These are phyloP conservation scores for Diogma glabrata DNA, from an alignment of 2,888 invertebrate species.

Conservation along the genomic window DNA sequence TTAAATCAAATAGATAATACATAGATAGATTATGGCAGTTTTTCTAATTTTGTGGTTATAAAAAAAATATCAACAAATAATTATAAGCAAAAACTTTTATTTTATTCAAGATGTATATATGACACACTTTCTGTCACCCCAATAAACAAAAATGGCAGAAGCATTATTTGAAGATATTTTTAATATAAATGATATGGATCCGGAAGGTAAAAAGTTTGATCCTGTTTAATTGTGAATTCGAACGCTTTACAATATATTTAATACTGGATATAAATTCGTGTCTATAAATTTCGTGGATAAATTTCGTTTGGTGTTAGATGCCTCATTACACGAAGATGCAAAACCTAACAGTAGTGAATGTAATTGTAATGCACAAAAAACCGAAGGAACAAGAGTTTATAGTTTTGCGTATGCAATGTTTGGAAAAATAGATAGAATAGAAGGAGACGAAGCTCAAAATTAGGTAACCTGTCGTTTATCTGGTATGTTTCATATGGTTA, in stretches of 20 bases:
- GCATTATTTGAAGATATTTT: constrained; percentile 96
- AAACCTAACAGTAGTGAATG: too few relatives aligned
- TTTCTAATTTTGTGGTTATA: too few relatives aligned
- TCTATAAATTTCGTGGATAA: too few relatives aligned
- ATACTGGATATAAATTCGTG: constrained; percentile 97
- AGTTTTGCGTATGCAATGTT: constrained; percentile 99
- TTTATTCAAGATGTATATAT: too few relatives aligned
- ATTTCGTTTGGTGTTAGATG: constrained; percentile 79
- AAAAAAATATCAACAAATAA: too few relatives aligned
- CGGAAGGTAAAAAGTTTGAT: too few relatives aligned
- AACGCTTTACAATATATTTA: constrained; percentile 99
- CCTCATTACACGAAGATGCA: constrained; percentile 59
- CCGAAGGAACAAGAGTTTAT: constrained; percentile 84
- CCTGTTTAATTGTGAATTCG: too few relatives aligned
- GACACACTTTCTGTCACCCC: too few relatives aligned
- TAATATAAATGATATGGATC: constrained; percentile 98
- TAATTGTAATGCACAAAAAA: constrained; percentile 84
- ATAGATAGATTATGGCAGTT: too few relatives aligned
- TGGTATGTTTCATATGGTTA: constrained; percentile 93
- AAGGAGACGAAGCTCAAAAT: constrained; percentile 86
- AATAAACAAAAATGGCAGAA: too few relatives aligned
- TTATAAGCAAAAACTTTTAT: too few relatives aligned
- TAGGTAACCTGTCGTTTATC: constrained; percentile 75
- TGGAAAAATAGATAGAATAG: constrained; percentile 67
- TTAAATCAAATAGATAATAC: too few relatives aligned